Base-by-base conservation (phyloP, 92 coral and sea anemone species). In the Porites lobata region DNA sequence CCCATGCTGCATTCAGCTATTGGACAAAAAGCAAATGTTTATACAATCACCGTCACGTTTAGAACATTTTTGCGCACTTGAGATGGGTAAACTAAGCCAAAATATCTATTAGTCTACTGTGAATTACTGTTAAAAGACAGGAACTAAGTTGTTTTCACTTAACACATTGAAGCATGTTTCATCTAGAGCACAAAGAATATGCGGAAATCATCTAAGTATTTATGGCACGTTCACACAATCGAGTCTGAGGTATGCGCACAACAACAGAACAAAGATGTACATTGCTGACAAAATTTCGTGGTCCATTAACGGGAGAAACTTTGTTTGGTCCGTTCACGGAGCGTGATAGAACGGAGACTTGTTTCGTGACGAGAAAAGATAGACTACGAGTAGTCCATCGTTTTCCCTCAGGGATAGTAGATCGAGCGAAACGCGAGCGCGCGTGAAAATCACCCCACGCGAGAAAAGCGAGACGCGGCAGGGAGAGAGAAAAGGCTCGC, bases 21-120 rank as follows among this genome's bases (percentile, higher is more conserved):
- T 69, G 19, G 76, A 38, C 77, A 8, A 69, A 68, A 54, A 50
- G 38, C 69, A 67, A 69, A 67, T 56, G 65, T 56, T 81, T 38
- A 14, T 24, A 15, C 8, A 17, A 24, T 24, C 65, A 52, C 29
- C 52, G 76, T 81, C 85, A 81, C 85, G 85, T 81, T 26, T 29
- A 10, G 3, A 54, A 13, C 59, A 9, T 56, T 56, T 9, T 3
- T 2, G 13, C 11, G 13, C 15, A 14, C 61, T 56, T 56, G 61
- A 56, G 14, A 38, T 38, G 6, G 47, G 13, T 56, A 56, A 56
- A 54, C 59, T 54, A 13, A 54, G 14, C 59, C 59, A 9, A 54
- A 54, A 54, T 54, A 9, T 54, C 2, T 10, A 56, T 56, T 56
- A 14, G 61, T 56, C 61, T 56, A 14, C 47, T 9, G 61, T 10